Percentiles rank a stretch among this genome's conserved stretches.
phyloP scores from a whole-genome alignment of 2,797 vertebrate species.

The Syndactyla subalaris region DNA sequence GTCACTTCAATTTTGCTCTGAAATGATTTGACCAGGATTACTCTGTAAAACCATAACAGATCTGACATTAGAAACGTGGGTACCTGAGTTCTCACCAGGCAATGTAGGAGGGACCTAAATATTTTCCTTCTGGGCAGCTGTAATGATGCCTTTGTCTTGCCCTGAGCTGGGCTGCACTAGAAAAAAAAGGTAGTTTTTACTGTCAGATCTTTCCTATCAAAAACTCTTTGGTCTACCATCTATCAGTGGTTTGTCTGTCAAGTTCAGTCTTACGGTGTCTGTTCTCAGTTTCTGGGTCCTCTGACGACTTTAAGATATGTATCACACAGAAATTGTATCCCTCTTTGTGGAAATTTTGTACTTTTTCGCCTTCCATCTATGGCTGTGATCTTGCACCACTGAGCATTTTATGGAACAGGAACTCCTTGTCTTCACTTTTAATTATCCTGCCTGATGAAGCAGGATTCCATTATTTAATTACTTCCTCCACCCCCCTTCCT shows the following conservation, averaged over 20 bases:
- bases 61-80: background rate
- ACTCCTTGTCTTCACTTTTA: background rate
- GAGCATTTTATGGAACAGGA: background rate
- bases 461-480: background rate
- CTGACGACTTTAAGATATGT: background rate
- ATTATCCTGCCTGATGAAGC: background rate
- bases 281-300: background rate
- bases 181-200: background rate
- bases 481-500: rapidly evolving
- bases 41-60: background rate
- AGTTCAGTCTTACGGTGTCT: background rate
- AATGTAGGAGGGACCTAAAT: background rate
- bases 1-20: background rate
- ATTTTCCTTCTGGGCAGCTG: background rate
- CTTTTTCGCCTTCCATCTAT: background rate
- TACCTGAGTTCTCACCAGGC: background rate
- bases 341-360: background rate
- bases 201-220: background rate
- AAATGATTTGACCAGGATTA: background rate
- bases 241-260: background rate
- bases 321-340: background rate
- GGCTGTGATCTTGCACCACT: background rate
- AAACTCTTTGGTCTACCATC: background rate
- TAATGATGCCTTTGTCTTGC: background rate
- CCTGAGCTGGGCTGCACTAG: background rate